Evolutionary conservation across 2,888 invertebrate species (phyloP), one percentile per base, ranked within the genome.

Genomic region (Eretmocerus hayati): DNA sequence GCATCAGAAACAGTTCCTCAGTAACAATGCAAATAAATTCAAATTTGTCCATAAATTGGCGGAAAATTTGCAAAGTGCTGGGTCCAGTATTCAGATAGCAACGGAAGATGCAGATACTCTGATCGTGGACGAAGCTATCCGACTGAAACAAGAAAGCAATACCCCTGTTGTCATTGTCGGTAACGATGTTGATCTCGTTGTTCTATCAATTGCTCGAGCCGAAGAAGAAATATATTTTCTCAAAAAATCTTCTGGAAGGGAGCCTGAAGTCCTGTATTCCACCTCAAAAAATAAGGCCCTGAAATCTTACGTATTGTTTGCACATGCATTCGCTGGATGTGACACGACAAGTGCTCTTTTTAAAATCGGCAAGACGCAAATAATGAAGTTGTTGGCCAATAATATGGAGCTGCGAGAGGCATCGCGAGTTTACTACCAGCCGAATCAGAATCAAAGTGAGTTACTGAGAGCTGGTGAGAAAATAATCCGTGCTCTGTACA

Each of bases 91-190:
- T 2, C 35, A 42, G 36, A 35, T 53, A 39, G 53, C 58, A 8
- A 19, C 19, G 20, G 54, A 55, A 54, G 56, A 58, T 42, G 57
- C 56, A 5, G 55, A 58, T 31, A 36, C 46, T n/a, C 19, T 56
- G 5, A 53, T 57, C 23, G 55, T 55, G 5, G 18, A 22, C 2
- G 56, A 52, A 13, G 57, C 52, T 15, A 36, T 42, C 4, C n/a
- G n/a, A n/a, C 30, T 30, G 5, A 26, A 47, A 26, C n/a, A n/a
- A 5, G 19, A 42, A 22, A 21, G 23, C 13, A 18, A 9, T 40
- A 33, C 5, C n/a, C 8, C 15, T 13, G 46, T 42, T 15, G 42
- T 45, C 26, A 43, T 55, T 6, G 52, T 54, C 5, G 53, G 52
- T 18, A 55, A 52, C 37, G 48, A 55, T 30, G 21, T 39, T 5